Percentiles rank a stretch among this genome's conserved stretches.
Evolutionary conservation across 2,888 invertebrate species (phyloP).

Genomic region (Xylocampa areola): DNA sequence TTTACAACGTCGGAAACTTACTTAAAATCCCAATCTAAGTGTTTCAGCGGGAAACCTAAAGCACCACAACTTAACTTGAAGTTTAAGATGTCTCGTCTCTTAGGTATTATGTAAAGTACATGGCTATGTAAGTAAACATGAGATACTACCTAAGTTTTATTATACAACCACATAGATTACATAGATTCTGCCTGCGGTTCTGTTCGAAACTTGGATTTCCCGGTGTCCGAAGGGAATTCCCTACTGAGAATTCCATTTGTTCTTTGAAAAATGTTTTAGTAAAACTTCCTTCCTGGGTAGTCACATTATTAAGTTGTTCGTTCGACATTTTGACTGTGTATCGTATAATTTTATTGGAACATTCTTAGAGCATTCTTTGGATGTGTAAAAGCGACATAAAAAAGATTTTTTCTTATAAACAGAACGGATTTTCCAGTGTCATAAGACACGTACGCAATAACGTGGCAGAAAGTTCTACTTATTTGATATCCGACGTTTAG

Average conservation of each 20-base stretch:
- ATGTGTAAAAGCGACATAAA: constrained; percentile 38
- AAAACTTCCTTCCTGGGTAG: constrained; percentile 21
- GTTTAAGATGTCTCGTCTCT: constrained; percentile 32
- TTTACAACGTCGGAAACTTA: constrained; percentile 39
- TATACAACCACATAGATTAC: constrained; percentile 27
- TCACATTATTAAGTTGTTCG: constrained; percentile 32
- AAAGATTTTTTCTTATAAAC: constrained; percentile 24
- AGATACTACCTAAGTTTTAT: constrained; percentile 39
- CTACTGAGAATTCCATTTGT: constrained; percentile 31
- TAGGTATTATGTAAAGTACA: constrained; percentile 19
- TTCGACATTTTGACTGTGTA: constrained; percentile 28
- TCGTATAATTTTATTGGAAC: constrained; percentile 55
- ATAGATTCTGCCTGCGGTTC: constrained; percentile 23
- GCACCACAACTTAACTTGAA: constrained; percentile 32
- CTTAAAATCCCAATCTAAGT: constrained; percentile 48
- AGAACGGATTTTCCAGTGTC: constrained; percentile 22
- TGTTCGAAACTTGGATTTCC: constrained; percentile 26
- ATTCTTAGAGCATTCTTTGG: constrained; percentile 26
- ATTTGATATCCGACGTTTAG: constrained; percentile 3
- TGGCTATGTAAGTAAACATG: constrained; percentile 31
- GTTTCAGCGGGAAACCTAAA: constrained; percentile 29
- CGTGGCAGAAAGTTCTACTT: constrained; percentile 1
- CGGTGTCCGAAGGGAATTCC: constrained; percentile 24
- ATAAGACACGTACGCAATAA: constrained; percentile 30
- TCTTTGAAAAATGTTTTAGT: constrained; percentile 23